phyloP scores from a whole-genome alignment of 2,113 vertebrate species.

The Ascaphus truei region DNA sequence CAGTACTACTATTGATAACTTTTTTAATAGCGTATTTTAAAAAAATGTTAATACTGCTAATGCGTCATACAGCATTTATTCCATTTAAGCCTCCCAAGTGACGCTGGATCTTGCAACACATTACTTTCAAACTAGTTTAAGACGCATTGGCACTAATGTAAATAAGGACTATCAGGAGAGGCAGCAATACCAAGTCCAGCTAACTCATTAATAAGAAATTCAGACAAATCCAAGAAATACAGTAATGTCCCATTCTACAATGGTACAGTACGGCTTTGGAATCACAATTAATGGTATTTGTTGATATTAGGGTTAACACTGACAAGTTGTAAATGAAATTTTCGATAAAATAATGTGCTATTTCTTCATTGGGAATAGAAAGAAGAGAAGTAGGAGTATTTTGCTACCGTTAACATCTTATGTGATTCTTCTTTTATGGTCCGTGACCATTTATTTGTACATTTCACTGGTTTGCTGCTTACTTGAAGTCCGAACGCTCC shows the following conservation, averaged over 20 bases:
- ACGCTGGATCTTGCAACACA: neutral
- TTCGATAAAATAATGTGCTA: too few relatives aligned
- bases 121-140: neutral
- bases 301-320: neutral
- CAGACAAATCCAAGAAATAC: too few relatives aligned
- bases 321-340: too few relatives aligned
- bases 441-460: neutral
- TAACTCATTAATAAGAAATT: too few relatives aligned
- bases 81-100: neutral
- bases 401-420: neutral
- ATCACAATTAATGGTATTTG: neutral
- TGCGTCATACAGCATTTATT: constrained; percentile 7
- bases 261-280: too few relatives aligned
- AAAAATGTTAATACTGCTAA: neutral
- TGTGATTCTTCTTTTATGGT: neutral
- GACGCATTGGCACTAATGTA: neutral
- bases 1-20: neutral
- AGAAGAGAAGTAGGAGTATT: neutral
- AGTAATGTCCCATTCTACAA: neutral
- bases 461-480: neutral
- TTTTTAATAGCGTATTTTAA: constrained; percentile 5
- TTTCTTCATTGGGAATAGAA: neutral
- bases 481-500: neutral
- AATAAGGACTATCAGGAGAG: neutral
- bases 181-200: neutral